A percentile compares a stretch with the other conserved stretches of the same genome.
Evolutionary conservation across 2,113 vertebrate genomes (phyloP).

Genomic region (Hystrix cristata): DNA sequence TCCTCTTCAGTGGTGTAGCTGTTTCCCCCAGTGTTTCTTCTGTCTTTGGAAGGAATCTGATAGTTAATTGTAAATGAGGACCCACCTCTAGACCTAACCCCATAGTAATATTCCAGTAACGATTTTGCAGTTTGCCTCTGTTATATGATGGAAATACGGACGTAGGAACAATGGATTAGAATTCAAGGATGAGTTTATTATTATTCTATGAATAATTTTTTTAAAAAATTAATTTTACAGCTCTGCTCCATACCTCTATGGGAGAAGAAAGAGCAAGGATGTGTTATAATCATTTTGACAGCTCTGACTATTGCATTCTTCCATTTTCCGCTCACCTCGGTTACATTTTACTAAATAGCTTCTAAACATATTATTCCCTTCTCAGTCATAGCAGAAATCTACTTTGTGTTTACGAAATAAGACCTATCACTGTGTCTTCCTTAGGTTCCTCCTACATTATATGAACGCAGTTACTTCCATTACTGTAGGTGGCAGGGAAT

Average conservation of each 20-base stretch:
- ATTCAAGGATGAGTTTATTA: background rate
- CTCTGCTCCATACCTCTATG: background rate
- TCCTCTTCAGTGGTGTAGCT: too few relatives aligned
- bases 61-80: background rate
- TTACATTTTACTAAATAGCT: constrained; percentile 75
- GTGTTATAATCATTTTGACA: background rate
- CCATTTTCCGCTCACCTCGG: background rate
- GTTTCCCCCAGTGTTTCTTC: background rate
- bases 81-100: background rate
- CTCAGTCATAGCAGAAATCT: constrained; percentile 75
- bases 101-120: background rate
- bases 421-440: constrained; percentile 71
- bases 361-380: constrained; percentile 78
- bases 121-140: background rate
- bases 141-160: background rate
- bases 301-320: background rate
- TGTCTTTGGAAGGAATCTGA: background rate
- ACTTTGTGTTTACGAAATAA: constrained; percentile 81
- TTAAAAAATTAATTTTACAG: background rate
- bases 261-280: background rate
- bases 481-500: constrained; percentile 59
- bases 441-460: constrained; percentile 69
- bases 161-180: background rate
- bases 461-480: constrained; percentile 44
- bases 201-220: background rate